Evolutionary conservation across 37 sponge, comb jelly and placozoan genomes (phyloP), one percentile per base, ranked within the genome.

Genomic region (Beroe forskalii): DNA sequence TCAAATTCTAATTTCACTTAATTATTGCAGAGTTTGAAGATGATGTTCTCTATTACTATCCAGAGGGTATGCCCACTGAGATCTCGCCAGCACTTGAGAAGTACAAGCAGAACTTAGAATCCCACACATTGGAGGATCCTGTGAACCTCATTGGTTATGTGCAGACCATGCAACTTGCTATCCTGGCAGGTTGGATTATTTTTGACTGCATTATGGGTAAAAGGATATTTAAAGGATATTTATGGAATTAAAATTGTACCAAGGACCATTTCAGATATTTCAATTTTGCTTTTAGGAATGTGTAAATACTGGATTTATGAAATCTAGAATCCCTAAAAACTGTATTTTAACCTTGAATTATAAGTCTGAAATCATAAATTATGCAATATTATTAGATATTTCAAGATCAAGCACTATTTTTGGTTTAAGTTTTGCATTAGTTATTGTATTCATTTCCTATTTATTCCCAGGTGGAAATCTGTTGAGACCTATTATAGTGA

Each of bases 141-240:
- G 55, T 38, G 12, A 44, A 44, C 22, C 44, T 80, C 30, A 80
- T 80, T n/a, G 86, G 55, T 4, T 80, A 80, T 25, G 2, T 80
- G 44, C 86, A 80, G 55, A 80, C 86, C 9, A 80, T 80, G 86
- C 86, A 80, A 27, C 24, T 80, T 1, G 86, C 86, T 44, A 80
- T 80, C 2, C 55, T 80, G 28, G 37, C 86, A 30, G 86, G 86
- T 80, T 3, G 48, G 4, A 32, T 27, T 63, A 48, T 6, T n/a
- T n/a, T n/a, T n/a, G n/a, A n/a, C n/a, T n/a, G n/a, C n/a, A n/a
- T n/a, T n/a, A n/a, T n/a, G n/a, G n/a, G n/a, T n/a, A n/a, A n/a
- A n/a, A n/a, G n/a, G n/a, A n/a, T n/a, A n/a, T n/a, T n/a, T n/a
- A n/a, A n/a, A n/a, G n/a, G n/a, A n/a, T n/a, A n/a, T n/a, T n/a